Evolutionary conservation across 2,888 invertebrate species (phyloP), one percentile per base, ranked within the genome.

Genomic region (Muscina levida): DNA sequence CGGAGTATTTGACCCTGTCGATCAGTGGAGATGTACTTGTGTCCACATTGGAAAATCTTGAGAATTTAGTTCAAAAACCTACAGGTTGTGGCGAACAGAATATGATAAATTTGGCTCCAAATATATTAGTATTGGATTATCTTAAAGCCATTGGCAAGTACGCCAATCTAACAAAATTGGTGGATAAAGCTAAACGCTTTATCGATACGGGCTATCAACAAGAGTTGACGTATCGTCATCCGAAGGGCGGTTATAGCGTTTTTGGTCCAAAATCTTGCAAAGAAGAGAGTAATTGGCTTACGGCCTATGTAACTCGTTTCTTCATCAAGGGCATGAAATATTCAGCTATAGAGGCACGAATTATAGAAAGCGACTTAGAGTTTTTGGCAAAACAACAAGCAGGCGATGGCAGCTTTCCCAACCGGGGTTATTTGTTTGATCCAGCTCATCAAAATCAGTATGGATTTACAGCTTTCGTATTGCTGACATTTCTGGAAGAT

Each of bases 241-340:
- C 92, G 0, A 93, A 94, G 62, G 95, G 95, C 0, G 95, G 95
- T 0, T 95, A 95, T 90, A 95, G 95, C 39, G 95, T 95, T 0
- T 96, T 96, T 86, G 95, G 95, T 0, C 11, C 26, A 0, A 1
- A 92, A 0, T 19, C 92, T 0, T 10, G 17, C 1, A 94, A 94
- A 85, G 85, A 90, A 0, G 88, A 91, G 0, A 96, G 96, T 39
- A 93, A 93, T 0, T 95, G 95, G 96, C 90, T 97, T 79, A 97
- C 97, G 2, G 96, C 97, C 0, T 97, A 97, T 87, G 96, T 96
- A 0, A 93, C 94, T 0, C 93, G 95, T 83, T 94, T 95, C 0
- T 95, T 97, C 90, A 92, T 92, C 71, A 94, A 95, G 89, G 96
- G 96, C 0, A 91, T 91, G 44, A 90, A 91, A 17, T 94, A 94